Evolutionary conservation across 2,113 vertebrate genomes (phyloP), one percentile per base, ranked within the genome.

Genomic region (Pterocles orientalis): DNA sequence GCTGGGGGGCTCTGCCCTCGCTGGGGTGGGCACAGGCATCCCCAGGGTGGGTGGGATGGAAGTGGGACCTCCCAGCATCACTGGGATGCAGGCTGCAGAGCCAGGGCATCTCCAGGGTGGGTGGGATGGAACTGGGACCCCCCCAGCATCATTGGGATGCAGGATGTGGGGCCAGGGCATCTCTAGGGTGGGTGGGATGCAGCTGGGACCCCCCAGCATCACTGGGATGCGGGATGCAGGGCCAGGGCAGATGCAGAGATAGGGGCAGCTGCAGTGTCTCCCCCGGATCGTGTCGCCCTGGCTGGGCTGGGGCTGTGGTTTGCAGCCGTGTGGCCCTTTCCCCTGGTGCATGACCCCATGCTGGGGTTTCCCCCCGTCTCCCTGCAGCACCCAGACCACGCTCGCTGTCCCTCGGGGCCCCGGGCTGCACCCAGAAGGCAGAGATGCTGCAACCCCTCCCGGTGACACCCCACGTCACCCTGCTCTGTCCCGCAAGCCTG

Each of bases 341-440:
- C 14, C 7, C 33, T 3, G 1, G 53, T 0, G 2, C 60, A 16
- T 58, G 2, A 18, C 70, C 41, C 33, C 5, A 0, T 41, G 25
- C 36, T 3, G 86, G 95, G 95, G 77, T 19, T 94, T 95, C 53
- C 94, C 91, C 89, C 28, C 10, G 0, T 21, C 50, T 66, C 47
- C 45, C 62, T 48, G 54, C 83, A 81, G 56, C 70, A 36, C 62
- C 18, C 88, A 82, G 31, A 69, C 41, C 4, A 0, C 13, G 7
- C 19, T 86, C 2, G 0, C 4, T 1, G 0, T 83, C 86, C 82
- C 64, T 31, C 0, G 28, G 79, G 61, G 14, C 86, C 69, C 41
- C 0, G 3, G n/a, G 36, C 48, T 93, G 68, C 43, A 43, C 45
- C 5, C 62, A 7, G n/a, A 86, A 47, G 12, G 24, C 56, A 58